These are phyloP conservation scores for Spheniscus humboldti DNA, from an alignment of 2,797 vertebrate species.

Conservation along the genomic window DNA sequence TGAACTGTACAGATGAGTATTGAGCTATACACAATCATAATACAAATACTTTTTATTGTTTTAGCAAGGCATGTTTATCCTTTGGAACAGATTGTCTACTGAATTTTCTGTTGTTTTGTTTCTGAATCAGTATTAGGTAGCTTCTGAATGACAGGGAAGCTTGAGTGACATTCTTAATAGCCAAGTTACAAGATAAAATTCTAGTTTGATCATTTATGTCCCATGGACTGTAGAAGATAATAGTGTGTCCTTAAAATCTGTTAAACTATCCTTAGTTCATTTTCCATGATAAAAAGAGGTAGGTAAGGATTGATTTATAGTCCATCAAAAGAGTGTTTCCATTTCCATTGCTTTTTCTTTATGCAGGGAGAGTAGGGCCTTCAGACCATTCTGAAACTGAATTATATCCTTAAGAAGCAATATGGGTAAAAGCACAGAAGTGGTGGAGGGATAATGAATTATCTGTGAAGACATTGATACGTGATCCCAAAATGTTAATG, in stretches of 20 bases:
- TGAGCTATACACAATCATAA: not conserved
- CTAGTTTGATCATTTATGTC: not conserved
- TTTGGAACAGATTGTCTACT: not conserved
- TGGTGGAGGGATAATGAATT: not conserved
- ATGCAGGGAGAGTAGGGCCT: not conserved
- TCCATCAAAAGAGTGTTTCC: not conserved
- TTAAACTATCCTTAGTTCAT: not conserved
- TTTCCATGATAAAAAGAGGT: not conserved
- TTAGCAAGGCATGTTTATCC: not conserved
- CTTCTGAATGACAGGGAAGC: not conserved
- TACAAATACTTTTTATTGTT: not conserved
- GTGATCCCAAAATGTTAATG: not conserved
- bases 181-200: not conserved
- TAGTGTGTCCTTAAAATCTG: not conserved
- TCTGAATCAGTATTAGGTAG: not conserved
- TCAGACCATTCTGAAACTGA: not conserved
- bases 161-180: not conserved
- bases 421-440: not conserved
- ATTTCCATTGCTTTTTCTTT: not conserved
- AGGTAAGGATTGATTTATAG: not conserved
- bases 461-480: not conserved
- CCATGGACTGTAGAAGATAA: not conserved
- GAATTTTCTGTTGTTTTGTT: not conserved
- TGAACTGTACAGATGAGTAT: not conserved
- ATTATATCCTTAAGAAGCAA: not conserved